Evolutionary conservation across 2,888 invertebrate genomes (phyloP).

Genomic region (Papilio protenor): DNA sequence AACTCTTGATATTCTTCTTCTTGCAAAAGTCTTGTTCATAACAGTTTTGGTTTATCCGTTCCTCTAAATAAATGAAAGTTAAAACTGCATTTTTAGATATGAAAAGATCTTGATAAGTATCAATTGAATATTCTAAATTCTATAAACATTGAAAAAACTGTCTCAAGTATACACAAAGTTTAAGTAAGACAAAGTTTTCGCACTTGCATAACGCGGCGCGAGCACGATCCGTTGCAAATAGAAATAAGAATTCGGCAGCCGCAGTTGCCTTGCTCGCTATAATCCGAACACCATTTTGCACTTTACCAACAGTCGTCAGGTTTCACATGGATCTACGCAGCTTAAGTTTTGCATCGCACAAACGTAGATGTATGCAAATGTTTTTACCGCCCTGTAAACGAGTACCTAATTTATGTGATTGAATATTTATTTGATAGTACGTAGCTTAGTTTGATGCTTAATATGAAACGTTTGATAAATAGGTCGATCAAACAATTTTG

Average conservation of each 20-base stretch:
- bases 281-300: slow-evolving; percentile 39
- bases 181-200: background rate
- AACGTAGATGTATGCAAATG: background rate
- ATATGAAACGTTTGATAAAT: too few species aligned
- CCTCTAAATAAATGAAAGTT: too few species aligned
- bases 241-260: slow-evolving; percentile 32
- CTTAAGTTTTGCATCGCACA: background rate
- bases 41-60: too few species aligned
- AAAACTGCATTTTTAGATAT: too few species aligned
- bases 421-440: background rate
- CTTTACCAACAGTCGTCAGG: slow-evolving; percentile 35
- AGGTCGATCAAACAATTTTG: too few species aligned
- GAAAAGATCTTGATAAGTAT: background rate
- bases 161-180: background rate
- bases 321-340: slow-evolving; percentile 36
- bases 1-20: too few species aligned
- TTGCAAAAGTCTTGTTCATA: too few species aligned
- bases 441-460: background rate
- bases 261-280: slow-evolving; percentile 34
- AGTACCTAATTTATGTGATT: background rate
- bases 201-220: slow-evolving; percentile 5
- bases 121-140: background rate
- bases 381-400: background rate
- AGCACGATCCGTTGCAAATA: slow-evolving; percentile 14
- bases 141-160: background rate